A percentile compares a stretch with the other conserved stretches of the same genome.
Evolutionary conservation across 2,888 invertebrate species (phyloP).

Genomic region (Pseudococcus longispinus): DNA sequence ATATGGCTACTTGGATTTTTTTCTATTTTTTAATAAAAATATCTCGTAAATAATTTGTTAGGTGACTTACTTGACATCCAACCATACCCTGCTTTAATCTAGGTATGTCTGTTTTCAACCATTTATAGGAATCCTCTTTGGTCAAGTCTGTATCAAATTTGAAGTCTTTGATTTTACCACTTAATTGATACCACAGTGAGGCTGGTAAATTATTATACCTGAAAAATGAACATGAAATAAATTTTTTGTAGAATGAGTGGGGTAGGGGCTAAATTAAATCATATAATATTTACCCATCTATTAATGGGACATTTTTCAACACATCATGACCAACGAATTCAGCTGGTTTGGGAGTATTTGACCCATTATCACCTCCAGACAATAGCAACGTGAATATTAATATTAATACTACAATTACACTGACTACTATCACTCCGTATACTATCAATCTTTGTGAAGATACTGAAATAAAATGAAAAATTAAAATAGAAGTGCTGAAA

Average conservation of each 20-base stretch:
- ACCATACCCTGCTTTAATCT: constrained; percentile 41
- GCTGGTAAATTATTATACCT: constrained; percentile 28
- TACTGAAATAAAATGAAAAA: constrained; percentile 1
- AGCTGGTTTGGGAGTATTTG: not conserved
- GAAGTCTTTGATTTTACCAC: not conserved
- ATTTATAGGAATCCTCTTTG: not conserved
- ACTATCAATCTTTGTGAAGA: constrained; percentile 21
- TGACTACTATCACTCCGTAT: constrained; percentile 22
- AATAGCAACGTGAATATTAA: constrained; percentile 27
- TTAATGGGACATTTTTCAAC: constrained; percentile 40
- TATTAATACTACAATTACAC: constrained; percentile 8
- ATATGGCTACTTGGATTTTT: not conserved
- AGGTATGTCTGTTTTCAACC: constrained; percentile 42
- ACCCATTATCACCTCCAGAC: not conserved
- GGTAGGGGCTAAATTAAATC: not conserved
- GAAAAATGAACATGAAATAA: not conserved
- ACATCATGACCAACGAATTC: constrained; percentile 14
- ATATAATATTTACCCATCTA: constrained; percentile 38
- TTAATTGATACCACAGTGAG: not conserved
- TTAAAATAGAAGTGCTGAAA: not conserved
- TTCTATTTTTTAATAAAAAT: not conserved
- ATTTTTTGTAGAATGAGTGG: not conserved
- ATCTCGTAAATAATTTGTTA: not conserved
- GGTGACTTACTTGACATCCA: constrained; percentile 27
- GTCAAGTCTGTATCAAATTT: not conserved